These are phyloP conservation scores for Eulimnadia texana DNA, from an alignment of 1,140 invertebrate species.

Conservation along the genomic window DNA sequence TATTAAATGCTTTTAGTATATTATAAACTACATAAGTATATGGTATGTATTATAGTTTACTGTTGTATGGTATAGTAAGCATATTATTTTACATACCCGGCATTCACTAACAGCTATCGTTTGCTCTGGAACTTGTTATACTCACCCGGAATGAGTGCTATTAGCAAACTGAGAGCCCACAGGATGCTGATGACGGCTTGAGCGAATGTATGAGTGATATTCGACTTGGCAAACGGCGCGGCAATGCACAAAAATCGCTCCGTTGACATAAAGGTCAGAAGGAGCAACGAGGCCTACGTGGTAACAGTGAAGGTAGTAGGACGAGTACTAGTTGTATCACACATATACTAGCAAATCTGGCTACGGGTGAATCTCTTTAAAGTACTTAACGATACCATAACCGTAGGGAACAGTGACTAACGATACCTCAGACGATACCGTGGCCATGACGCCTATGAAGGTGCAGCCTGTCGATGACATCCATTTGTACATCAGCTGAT, in stretches of 20 bases:
- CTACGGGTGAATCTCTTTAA: no score
- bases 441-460: slow-evolving; percentile 45
- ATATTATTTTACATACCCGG: no score
- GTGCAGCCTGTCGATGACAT: slow-evolving; percentile 50
- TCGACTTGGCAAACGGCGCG: slow-evolving; percentile 43
- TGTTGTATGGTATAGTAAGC: no score
- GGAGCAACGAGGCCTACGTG: slow-evolving; percentile 48
- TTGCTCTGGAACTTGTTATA: not conserved
- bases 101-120: no score
- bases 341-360: no score
- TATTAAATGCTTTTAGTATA: no score
- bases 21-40: no score
- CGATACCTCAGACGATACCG: slow-evolving; percentile 49
- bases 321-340: no score
- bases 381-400: not conserved
- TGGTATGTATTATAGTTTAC: no score
- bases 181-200: slow-evolving; percentile 37
- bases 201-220: slow-evolving; percentile 39
- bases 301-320: slow-evolving; percentile 7
- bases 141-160: slow-evolving; percentile 48
- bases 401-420: not conserved
- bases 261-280: slow-evolving; percentile 57
- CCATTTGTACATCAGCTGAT: slow-evolving; percentile 46
- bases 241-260: slow-evolving; percentile 56
- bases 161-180: slow-evolving; percentile 44